These are phyloP conservation scores for Adineta ricciae DNA, from an alignment of 2,888 invertebrate genomes.

Conservation along the genomic window DNA sequence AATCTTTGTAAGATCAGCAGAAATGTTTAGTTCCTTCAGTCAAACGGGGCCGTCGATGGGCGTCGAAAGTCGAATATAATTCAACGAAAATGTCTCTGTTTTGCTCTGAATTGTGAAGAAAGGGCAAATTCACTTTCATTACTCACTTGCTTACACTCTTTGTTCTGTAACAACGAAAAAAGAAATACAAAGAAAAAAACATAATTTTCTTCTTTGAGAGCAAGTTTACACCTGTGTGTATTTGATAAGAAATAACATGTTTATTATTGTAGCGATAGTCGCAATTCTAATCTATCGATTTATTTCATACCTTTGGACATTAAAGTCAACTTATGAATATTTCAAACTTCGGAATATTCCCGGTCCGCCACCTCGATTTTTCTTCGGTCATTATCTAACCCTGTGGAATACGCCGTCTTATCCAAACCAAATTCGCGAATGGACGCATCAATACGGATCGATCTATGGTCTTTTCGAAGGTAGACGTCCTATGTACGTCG, in stretches of 20 bases:
- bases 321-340: constrained; percentile 10
- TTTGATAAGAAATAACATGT: background rate
- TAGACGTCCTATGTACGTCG: background rate
- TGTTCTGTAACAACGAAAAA: too few relatives aligned
- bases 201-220: too few relatives aligned
- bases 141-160: too few relatives aligned
- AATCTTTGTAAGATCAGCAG: too few relatives aligned
- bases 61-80: too few relatives aligned
- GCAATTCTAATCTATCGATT: background rate
- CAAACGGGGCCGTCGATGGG: too few relatives aligned
- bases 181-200: too few relatives aligned
- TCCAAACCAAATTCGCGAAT: background rate
- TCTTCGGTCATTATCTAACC: constrained; percentile 24
- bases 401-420: background rate
- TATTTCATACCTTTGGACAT: background rate
- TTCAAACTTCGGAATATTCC: constrained; percentile 20
- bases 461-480: background rate
- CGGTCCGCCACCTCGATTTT: constrained; percentile 15
- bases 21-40: too few relatives aligned
- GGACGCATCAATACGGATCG: background rate
- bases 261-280: background rate
- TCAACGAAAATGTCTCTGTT: too few relatives aligned
- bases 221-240: too few relatives aligned
- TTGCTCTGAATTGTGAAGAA: too few relatives aligned
- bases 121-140: too few relatives aligned